phyloP scores from a whole-genome alignment of 2,113 vertebrate genomes.

The Anguilla rostrata region DNA sequence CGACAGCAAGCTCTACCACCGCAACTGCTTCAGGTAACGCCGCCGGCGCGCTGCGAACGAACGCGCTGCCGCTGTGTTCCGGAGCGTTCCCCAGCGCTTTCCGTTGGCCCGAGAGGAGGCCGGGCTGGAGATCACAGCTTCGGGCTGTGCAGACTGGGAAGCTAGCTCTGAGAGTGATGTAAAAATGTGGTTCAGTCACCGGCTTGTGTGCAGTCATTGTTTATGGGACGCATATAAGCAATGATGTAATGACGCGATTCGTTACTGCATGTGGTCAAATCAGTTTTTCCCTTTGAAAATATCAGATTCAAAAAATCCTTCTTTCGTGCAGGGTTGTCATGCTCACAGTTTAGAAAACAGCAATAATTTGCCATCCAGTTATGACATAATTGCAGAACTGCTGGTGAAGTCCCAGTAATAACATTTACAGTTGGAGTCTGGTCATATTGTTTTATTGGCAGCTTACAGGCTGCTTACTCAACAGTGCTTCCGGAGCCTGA shows the following conservation, averaged over 20 bases:
- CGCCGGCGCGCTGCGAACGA: no score
- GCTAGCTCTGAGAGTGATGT: neutral
- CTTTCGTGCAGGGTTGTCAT: neutral
- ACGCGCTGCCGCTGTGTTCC: neutral
- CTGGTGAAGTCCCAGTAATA: neutral
- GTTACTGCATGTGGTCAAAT: neutral
- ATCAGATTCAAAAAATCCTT: neutral
- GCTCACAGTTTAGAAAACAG: neutral
- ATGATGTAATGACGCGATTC: neutral
- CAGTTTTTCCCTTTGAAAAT: neutral
- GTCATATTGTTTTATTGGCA: neutral
- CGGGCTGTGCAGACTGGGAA: no score
- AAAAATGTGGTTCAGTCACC: neutral
- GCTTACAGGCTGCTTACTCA: neutral
- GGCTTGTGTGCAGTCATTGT: neutral
- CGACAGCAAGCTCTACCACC: constrained; percentile 91
- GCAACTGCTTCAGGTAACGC: constrained; percentile 92
- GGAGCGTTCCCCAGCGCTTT: no score
- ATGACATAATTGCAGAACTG: neutral
- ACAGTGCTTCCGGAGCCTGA: neutral
- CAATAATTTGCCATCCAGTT: neutral
- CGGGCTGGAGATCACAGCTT: no score
- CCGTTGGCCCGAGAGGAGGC: no score
- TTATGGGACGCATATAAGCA: neutral
- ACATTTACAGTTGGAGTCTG: neutral